A percentile compares a stretch with the other conserved stretches of the same genome.
phyloP scores from a whole-genome alignment of 2,888 invertebrate species.

The Carterocephalus palaemon region DNA sequence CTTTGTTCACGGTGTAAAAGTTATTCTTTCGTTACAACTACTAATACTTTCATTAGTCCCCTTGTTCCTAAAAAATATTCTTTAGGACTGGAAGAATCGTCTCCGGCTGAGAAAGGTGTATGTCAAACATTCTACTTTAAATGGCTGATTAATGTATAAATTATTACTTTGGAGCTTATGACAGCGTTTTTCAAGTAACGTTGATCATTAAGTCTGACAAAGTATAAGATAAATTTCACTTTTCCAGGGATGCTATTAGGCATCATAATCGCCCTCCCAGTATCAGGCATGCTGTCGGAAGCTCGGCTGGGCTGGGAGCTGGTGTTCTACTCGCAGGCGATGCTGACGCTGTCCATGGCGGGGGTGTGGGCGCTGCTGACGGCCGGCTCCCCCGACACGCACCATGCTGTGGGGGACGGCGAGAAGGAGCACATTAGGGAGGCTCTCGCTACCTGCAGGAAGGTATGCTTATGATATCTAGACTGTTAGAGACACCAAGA shows the following conservation, averaged over 20 bases:
- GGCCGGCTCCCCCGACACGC: slow-evolving; percentile 50
- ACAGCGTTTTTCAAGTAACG: no score
- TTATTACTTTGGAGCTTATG: no score
- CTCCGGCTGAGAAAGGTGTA: no score
- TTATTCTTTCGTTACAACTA: no score
- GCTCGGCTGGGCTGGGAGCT: slow-evolving; percentile 61
- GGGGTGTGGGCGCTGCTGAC: slow-evolving; percentile 54
- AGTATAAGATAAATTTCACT: no score
- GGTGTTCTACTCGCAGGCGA: slow-evolving; percentile 57
- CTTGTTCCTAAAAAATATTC: no score
- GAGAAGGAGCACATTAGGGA: slow-evolving; percentile 63
- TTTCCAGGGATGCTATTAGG: slow-evolving; percentile 52
- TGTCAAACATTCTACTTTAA: no score
- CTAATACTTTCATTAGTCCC: no score
- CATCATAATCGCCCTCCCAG: slow-evolving; percentile 49
- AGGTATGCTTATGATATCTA: slow-evolving; percentile 28
- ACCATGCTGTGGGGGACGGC: slow-evolving; percentile 58
- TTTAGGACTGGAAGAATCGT: no score
- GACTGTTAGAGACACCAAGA: background rate
- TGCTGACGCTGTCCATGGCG: slow-evolving; percentile 53
- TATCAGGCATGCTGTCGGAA: slow-evolving; percentile 46
- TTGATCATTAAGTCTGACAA: no score
- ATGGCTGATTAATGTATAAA: no score
- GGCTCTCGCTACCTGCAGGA: slow-evolving; percentile 36
- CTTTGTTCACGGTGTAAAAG: no score